phyloP scores from a whole-genome alignment of 2,113 vertebrate species.

The Crypturellus undulatus region DNA sequence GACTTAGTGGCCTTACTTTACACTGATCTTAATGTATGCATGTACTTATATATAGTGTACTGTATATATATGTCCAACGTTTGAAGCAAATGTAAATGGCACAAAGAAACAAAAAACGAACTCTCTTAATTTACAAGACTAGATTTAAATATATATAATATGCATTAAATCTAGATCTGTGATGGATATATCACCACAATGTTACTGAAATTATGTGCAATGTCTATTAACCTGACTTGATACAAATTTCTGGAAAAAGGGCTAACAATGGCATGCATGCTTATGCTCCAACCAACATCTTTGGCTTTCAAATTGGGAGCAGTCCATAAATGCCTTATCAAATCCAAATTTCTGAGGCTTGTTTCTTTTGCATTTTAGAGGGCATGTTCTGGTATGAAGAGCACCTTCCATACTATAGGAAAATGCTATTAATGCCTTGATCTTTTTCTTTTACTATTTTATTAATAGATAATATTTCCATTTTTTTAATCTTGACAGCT shows the following conservation, averaged over 20 bases:
- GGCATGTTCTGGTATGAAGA: constrained; percentile 66
- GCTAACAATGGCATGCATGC: background rate
- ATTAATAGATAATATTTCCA: background rate
- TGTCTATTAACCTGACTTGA: background rate
- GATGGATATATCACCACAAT: background rate
- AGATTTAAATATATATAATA: no score
- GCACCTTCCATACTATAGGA: constrained; percentile 77
- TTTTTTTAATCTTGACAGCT: background rate
- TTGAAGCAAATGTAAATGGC: background rate
- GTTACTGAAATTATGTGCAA: background rate
- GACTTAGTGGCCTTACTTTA: constrained; percentile 19
- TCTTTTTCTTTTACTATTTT: background rate
- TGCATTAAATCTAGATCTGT: constrained; percentile 35
- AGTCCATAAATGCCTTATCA: constrained; percentile 2
- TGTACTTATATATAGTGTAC: background rate
- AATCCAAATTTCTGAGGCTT: constrained; percentile 63
- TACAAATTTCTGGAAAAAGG: background rate
- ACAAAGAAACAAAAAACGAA: background rate
- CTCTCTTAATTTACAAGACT: background rate
- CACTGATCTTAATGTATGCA: background rate
- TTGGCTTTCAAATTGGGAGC: constrained; percentile 3
- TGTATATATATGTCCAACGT: constrained; percentile 19
- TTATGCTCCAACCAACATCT: constrained; percentile 23
- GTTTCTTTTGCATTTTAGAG: constrained; percentile 77
- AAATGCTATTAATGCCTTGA: background rate